Evolutionary conservation across 1,140 invertebrate genomes (phyloP).

Genomic region (Ridgeia piscesae): DNA sequence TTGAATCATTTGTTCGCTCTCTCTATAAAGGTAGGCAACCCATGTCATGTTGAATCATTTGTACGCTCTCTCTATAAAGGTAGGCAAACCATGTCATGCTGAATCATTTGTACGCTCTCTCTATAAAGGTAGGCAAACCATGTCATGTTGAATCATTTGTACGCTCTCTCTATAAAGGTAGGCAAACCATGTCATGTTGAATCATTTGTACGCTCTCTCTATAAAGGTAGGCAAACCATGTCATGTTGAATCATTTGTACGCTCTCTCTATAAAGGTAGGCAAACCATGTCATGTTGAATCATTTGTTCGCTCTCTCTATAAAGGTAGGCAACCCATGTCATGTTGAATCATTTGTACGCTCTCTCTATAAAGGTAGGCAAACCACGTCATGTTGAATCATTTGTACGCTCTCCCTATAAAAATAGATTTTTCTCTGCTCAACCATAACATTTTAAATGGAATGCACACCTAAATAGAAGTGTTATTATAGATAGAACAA

Average conservation of each 20-base stretch:
- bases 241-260: constrained; percentile 99
- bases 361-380: constrained; percentile 83
- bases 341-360: constrained; percentile 99
- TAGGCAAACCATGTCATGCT: constrained; percentile 93
- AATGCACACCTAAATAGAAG: no score
- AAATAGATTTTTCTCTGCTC: constrained; percentile 60
- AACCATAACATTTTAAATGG: no score
- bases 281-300: constrained; percentile 98
- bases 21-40: constrained; percentile 86
- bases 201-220: constrained; percentile 98
- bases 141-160: constrained; percentile 99
- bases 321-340: constrained; percentile 86
- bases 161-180: constrained; percentile 94
- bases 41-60: constrained; percentile 99
- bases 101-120: constrained; percentile 98
- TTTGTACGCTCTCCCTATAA: constrained; percentile 98
- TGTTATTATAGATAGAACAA: no score
- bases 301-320: constrained; percentile 99
- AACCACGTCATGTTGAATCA: constrained; percentile 99
- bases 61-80: constrained; percentile 97
- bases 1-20: constrained; percentile 99
- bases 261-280: constrained; percentile 90
- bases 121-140: constrained; percentile 89
- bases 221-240: constrained; percentile 90
- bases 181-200: constrained; percentile 95